Conservation (phyloP, 2,888 invertebrate genomes). For the Microplitis manilae region DNA sequence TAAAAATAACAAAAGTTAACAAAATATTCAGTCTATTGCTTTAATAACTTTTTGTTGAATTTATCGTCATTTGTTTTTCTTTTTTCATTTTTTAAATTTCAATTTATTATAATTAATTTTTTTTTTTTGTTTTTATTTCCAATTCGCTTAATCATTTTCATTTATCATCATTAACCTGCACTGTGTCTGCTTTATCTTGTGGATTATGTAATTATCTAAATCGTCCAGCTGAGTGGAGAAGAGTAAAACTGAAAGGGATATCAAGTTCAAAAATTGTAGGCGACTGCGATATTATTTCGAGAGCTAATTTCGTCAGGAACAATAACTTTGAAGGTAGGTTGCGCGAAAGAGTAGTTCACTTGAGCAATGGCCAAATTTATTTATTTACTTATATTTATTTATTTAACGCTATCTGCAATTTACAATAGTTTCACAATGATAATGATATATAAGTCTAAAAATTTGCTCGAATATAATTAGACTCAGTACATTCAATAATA, state of each 20-base stretch:
- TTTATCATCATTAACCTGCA: constrained; percentile 41
- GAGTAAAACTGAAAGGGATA: constrained; percentile 61
- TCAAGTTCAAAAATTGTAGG: constrained; percentile 54
- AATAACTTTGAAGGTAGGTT: constrained; percentile 62
- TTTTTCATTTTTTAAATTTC: constrained; percentile 17
- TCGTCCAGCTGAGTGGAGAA: constrained; percentile 67
- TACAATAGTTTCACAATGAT: background rate
- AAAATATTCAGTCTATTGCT: background rate
- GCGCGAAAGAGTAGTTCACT: background rate
- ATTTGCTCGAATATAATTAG: background rate
- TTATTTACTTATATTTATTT: background rate
- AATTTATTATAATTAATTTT: constrained; percentile 9
- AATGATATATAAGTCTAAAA: background rate
- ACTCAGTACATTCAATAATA: background rate
- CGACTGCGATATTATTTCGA: constrained; percentile 58
- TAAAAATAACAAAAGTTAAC: background rate
- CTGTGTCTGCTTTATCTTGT: constrained; percentile 61
- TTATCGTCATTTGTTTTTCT: constrained; percentile 10
- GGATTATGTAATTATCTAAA: constrained; percentile 49
- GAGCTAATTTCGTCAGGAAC: constrained; percentile 54
- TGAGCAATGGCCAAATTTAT: constrained; percentile 7
- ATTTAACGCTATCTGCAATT: background rate
- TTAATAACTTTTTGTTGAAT: background rate
- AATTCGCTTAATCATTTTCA: constrained; percentile 31
- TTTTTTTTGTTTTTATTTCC: constrained; percentile 7